A percentile compares a stretch with the other conserved stretches of the same genome.
Conservation (phyloP, 2,888 invertebrate genomes). For the Norana najaformis region DNA sequence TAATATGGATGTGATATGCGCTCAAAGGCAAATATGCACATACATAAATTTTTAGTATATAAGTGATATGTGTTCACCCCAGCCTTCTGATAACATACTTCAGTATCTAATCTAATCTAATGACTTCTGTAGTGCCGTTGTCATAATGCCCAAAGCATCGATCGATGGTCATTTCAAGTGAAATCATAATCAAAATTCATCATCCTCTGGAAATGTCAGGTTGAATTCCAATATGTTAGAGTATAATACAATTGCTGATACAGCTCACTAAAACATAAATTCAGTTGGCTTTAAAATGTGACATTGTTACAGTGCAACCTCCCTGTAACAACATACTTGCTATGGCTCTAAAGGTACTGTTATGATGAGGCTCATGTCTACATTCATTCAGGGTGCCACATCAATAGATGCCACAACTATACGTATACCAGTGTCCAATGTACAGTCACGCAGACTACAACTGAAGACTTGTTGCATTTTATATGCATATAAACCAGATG, state of each 20-base stretch:
- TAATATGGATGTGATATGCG: neutral
- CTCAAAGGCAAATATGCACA: neutral
- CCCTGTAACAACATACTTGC: neutral
- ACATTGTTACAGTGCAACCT: neutral
- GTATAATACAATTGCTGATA: neutral
- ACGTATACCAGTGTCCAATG: neutral
- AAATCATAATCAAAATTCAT: no score
- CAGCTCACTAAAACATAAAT: neutral
- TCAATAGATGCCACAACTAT: neutral
- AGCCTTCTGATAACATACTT: neutral
- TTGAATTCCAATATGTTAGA: no score
- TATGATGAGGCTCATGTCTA: neutral
- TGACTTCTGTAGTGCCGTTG: no score
- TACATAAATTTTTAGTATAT: neutral
- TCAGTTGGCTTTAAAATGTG: no score
- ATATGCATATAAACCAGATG: no score
- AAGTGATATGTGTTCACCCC: neutral
- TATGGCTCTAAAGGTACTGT: neutral
- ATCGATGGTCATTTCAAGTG: no score
- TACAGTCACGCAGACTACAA: neutral
- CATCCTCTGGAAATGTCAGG: no score
- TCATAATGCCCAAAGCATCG: no score
- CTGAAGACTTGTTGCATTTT: neutral
- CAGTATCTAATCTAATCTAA: no score
- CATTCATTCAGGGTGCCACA: neutral